These are phyloP conservation scores for Eremophila alpestris DNA, from an alignment of 2,797 vertebrate genomes.

Conservation along the genomic window DNA sequence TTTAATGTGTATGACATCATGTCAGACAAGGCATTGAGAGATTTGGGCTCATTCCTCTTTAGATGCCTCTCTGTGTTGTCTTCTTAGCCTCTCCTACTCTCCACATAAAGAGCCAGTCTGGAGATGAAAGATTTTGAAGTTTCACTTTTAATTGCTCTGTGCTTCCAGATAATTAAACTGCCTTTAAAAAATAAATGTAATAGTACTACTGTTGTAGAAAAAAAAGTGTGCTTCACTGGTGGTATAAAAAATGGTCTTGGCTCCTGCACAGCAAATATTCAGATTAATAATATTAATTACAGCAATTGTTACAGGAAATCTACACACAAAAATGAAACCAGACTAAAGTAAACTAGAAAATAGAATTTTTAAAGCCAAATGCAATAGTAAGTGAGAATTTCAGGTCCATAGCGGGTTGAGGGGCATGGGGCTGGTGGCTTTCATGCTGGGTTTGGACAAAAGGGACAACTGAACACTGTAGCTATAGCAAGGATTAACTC, in stretches of 20 bases:
- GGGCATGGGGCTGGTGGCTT: background rate
- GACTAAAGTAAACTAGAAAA: background rate
- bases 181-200: background rate
- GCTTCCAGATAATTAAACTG: background rate
- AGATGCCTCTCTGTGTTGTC: background rate
- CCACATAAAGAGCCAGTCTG: background rate
- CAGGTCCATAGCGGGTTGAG: background rate
- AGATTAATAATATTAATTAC: conserved; percentile 2
- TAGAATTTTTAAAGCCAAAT: background rate
- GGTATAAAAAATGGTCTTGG: background rate
- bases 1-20: background rate
- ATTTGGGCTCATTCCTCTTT: background rate
- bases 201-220: background rate
- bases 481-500: background rate
- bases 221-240: background rate
- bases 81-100: background rate
- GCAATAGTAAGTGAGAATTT: background rate
- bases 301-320: background rate
- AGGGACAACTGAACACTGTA: background rate
- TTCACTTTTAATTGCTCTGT: background rate
- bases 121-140: background rate
- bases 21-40: background rate
- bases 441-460: background rate
- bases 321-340: background rate
- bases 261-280: background rate